Evolutionary conservation across 37 sponge, comb jelly and placozoan genomes (phyloP).

Genomic region (Tethya wilhelma): DNA sequence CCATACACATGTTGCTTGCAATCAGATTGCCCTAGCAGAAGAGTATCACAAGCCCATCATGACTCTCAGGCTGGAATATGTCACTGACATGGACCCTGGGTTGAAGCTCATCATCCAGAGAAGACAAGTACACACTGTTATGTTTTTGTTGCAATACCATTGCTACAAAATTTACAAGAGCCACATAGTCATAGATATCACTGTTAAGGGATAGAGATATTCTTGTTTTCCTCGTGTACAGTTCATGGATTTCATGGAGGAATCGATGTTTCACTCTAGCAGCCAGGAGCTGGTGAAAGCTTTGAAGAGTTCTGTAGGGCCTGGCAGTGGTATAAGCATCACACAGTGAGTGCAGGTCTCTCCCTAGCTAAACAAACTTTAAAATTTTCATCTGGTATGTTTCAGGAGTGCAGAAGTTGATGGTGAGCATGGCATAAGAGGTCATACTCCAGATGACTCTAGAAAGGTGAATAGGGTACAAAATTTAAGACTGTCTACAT

Average conservation of each 20-base stretch:
- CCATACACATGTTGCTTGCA: too few relatives aligned
- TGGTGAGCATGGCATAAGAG: neutral
- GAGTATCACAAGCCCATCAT: slow-evolving; percentile 71
- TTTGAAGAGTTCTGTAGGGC: slow-evolving; percentile 22
- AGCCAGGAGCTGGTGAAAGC: slow-evolving; percentile 16
- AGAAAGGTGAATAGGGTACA: neutral
- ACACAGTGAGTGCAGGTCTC: neutral
- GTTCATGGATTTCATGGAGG: slow-evolving; percentile 53
- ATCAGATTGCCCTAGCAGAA: slow-evolving; percentile 78
- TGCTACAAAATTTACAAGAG: too few relatives aligned
- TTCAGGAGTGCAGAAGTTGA: neutral
- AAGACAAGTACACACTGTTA: slow-evolving; percentile 52
- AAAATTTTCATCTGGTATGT: too few relatives aligned
- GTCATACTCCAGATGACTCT: neutral
- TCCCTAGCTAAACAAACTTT: too few relatives aligned
- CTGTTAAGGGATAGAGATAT: too few relatives aligned
- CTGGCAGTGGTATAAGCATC: slow-evolving; percentile 45
- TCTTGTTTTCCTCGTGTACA: neutral
- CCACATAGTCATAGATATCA: too few relatives aligned
- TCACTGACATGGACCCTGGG: slow-evolving; percentile 68
- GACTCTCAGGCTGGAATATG: slow-evolving; percentile 26
- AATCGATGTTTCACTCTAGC: neutral
- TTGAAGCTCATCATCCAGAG: slow-evolving; percentile 67
- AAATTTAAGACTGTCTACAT: too few relatives aligned
- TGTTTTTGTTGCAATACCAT: neutral